These are phyloP conservation scores for Myrmophylax atrothorax DNA, from an alignment of 2,113 vertebrate species.

Conservation along the genomic window DNA sequence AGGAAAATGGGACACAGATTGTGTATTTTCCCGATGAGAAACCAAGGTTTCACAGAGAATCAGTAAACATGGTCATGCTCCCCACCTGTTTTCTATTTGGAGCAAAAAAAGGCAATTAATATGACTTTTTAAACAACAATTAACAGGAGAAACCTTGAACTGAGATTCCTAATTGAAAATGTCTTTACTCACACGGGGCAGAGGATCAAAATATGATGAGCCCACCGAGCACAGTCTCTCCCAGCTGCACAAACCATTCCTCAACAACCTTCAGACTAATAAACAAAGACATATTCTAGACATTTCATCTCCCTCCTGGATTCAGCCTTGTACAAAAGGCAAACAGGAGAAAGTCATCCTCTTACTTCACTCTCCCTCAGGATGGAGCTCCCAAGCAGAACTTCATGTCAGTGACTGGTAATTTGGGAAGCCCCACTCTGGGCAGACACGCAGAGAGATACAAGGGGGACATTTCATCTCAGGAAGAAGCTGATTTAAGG, in stretches of 20 bases:
- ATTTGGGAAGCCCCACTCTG: neutral
- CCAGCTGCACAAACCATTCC: constrained; percentile 15
- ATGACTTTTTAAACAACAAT: neutral
- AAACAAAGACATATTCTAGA: neutral
- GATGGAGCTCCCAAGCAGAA: neutral
- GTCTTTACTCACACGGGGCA: neutral
- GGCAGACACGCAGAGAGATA: neutral
- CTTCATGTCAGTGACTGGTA: fast-evolving
- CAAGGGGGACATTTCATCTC: neutral
- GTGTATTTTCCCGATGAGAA: neutral
- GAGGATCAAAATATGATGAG: neutral
- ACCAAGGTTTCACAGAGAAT: neutral
- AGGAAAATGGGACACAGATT: neutral
- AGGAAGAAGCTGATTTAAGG: neutral
- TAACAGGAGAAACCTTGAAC: constrained; percentile 1
- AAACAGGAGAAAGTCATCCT: neutral
- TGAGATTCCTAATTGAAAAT: neutral
- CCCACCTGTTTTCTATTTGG: constrained; percentile 49
- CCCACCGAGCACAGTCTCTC: neutral
- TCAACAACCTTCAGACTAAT: neutral
- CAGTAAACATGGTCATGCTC: neutral
- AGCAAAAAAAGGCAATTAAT: neutral
- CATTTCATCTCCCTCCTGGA: neutral
- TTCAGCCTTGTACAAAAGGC: neutral
- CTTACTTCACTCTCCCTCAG: neutral